phyloP scores from a whole-genome alignment of 2,888 invertebrate genomes.

The Stomorhina lunata region DNA sequence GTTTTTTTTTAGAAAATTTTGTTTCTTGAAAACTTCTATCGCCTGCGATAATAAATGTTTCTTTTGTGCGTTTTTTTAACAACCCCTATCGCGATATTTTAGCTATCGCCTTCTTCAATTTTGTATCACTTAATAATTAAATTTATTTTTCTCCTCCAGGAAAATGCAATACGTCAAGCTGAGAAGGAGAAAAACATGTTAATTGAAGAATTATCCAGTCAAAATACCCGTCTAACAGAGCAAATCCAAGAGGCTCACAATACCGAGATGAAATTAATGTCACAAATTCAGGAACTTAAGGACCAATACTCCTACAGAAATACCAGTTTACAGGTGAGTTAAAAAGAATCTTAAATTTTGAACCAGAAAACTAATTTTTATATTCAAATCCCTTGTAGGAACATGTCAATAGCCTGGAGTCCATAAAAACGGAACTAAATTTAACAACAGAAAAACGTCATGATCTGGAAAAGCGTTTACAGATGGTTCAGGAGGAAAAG shows the following conservation, averaged over 20 bases:
- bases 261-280: slow-evolving; percentile 88
- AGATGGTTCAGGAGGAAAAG: slow-evolving; percentile 88
- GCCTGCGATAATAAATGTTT: not conserved
- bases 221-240: slow-evolving; percentile 91
- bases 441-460: slow-evolving; percentile 90
- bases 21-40: no score
- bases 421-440: slow-evolving; percentile 92
- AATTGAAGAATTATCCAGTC: slow-evolving; percentile 91
- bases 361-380: not conserved
- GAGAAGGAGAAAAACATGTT: slow-evolving; percentile 90
- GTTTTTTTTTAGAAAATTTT: no score
- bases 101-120: not conserved
- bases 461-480: slow-evolving; percentile 91
- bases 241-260: slow-evolving; percentile 92
- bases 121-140: not conserved
- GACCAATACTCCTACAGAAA: slow-evolving; percentile 92
- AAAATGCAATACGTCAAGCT: slow-evolving; percentile 78
- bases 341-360: not conserved
- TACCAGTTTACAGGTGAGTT: slow-evolving; percentile 84
- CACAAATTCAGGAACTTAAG: slow-evolving; percentile 89
- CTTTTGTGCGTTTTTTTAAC: no score
- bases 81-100: no score
- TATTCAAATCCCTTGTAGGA: slow-evolving; percentile 81
- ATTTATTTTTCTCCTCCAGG: slow-evolving; percentile 67
- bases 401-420: slow-evolving; percentile 93